Evolutionary conservation across 1,140 invertebrate genomes (phyloP).

Genomic region (Drosophila kanapiae): DNA sequence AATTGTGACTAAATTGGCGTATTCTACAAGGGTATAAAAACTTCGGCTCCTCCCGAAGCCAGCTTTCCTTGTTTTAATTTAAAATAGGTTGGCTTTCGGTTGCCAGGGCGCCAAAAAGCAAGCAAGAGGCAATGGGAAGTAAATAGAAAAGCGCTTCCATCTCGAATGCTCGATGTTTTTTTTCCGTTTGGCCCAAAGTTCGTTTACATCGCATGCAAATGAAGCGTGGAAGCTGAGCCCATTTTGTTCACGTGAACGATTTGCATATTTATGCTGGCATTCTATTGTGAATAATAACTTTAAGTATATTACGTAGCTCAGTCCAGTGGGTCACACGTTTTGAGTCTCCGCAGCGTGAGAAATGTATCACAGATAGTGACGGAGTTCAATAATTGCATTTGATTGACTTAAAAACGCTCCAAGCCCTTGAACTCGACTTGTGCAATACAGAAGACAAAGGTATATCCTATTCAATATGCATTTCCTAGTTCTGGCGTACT

Average conservation of each 20-base stretch:
- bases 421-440: slow-evolving; percentile 3
- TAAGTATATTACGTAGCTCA: slow-evolving; percentile 53
- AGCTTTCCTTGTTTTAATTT: slow-evolving; percentile 1
- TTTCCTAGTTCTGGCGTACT: slow-evolving; percentile 21
- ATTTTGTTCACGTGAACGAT: slow-evolving; percentile 54
- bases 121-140: slow-evolving; percentile 4
- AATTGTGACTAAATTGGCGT: too few relatives aligned
- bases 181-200: slow-evolving; percentile 36
- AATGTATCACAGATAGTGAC: slow-evolving; percentile 4
- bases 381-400: slow-evolving; percentile 4
- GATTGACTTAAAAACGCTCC: slow-evolving; percentile 8
- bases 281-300: slow-evolving; percentile 39
- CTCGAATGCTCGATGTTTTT: slow-evolving; percentile 5
- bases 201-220: slow-evolving; percentile 70
- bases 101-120: neutral
- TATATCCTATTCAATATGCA: slow-evolving; percentile 19
- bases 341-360: slow-evolving; percentile 24
- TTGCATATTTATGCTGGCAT: slow-evolving; percentile 48
- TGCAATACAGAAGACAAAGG: neutral
- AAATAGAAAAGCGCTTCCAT: slow-evolving; percentile 31
- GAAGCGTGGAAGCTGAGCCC: slow-evolving; percentile 14
- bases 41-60: too few relatives aligned
- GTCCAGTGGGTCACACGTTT: slow-evolving; percentile 50
- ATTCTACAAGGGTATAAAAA: too few relatives aligned
- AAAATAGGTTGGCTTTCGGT: slow-evolving; percentile 29